These are phyloP conservation scores for Semaprochilodus insignis DNA, from an alignment of 2,797 vertebrate species.

Conservation along the genomic window DNA sequence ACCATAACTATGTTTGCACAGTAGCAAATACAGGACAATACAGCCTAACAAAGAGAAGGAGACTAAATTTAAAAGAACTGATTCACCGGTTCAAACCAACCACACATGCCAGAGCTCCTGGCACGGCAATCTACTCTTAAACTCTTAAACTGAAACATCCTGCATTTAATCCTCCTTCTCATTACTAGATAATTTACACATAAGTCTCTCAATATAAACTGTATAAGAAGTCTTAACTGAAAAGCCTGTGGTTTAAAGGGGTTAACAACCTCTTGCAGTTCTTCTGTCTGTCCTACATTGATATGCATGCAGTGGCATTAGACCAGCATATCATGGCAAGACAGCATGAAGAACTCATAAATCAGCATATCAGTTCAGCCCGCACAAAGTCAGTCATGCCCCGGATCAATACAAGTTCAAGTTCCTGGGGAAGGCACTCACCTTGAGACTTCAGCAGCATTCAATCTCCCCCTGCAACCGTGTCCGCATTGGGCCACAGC, in stretches of 20 bases:
- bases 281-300: neutral
- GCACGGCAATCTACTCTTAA: neutral
- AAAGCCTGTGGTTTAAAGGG: neutral
- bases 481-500: constrained; percentile 62
- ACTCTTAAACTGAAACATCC: neutral
- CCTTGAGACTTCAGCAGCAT: constrained; percentile 75
- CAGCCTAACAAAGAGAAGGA: neutral
- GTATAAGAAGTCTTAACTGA: too few species aligned
- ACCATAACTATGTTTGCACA: neutral
- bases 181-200: neutral
- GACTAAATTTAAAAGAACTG: neutral
- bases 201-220: neutral
- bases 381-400: neutral
- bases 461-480: constrained; percentile 71
- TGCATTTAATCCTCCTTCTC: neutral
- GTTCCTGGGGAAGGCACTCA: constrained; percentile 56
- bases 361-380: constrained; percentile 15
- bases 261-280: neutral
- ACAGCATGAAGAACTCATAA: constrained; percentile 13
- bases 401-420: constrained; percentile 39
- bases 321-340: neutral
- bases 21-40: neutral
- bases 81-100: neutral
- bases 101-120: too few species aligned
- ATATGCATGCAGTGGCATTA: neutral